phyloP scores from a whole-genome alignment of 2,113 vertebrate species.

The Papio anubis region DNA sequence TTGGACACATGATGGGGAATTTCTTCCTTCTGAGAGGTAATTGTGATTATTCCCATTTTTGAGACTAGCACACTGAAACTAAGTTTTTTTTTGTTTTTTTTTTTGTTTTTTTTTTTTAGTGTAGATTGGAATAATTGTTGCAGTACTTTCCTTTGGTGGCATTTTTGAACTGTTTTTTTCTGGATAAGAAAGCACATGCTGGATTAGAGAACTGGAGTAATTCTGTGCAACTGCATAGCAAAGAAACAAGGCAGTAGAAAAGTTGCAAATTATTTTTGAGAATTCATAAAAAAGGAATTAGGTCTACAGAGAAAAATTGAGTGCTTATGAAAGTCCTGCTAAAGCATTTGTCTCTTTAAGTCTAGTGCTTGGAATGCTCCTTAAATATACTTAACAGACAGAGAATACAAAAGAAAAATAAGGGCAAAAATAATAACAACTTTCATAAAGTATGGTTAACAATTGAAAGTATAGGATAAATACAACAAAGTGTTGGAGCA shows the following conservation, averaged over 20 bases:
- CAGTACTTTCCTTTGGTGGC: not conserved
- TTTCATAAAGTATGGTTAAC: not conserved
- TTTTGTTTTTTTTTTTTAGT: too few relatives aligned
- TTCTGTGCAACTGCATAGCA: not conserved
- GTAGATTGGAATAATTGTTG: not conserved
- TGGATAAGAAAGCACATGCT: not conserved
- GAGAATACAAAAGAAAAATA: not conserved
- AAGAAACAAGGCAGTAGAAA: not conserved
- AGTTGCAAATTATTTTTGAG: not conserved
- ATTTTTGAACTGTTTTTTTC: not conserved
- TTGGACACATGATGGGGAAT: not conserved
- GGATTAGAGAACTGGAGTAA: not conserved
- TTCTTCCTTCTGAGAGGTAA: not conserved
- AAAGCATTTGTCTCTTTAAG: not conserved
- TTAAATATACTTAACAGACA: not conserved
- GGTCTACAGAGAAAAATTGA: not conserved
- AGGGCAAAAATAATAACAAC: not conserved
- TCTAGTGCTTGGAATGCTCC: rapidly evolving
- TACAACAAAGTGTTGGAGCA: not conserved
- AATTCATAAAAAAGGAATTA: not conserved
- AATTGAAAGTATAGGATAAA: not conserved
- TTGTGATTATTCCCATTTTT: not conserved
- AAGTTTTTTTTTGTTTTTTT: not conserved
- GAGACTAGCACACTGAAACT: not conserved
- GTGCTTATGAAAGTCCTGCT: not conserved